A percentile compares a stretch with the other conserved stretches of the same genome.
phyloP scores from a whole-genome alignment of 2,888 invertebrate species.

The Limnephilus rhombicus region DNA sequence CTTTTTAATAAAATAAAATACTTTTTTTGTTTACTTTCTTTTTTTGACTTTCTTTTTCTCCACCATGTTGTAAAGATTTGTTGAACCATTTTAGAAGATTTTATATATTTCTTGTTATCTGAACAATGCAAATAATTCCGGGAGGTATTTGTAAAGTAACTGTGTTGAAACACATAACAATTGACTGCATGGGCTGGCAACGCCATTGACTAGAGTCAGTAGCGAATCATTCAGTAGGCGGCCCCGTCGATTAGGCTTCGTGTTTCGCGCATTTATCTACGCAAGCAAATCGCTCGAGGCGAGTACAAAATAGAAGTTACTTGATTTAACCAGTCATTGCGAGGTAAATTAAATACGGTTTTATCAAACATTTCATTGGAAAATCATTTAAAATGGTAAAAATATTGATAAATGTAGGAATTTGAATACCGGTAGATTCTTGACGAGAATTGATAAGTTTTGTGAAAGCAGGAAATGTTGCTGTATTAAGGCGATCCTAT shows the following conservation, averaged over 20 bases:
- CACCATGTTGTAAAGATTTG: too few relatives aligned
- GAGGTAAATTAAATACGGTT: background rate
- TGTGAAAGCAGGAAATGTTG: background rate
- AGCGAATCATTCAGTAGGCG: constrained; percentile 47
- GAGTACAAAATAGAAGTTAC: background rate
- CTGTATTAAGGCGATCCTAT: too few relatives aligned
- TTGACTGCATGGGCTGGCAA: background rate
- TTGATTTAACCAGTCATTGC: constrained; percentile 6
- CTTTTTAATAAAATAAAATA: too few relatives aligned
- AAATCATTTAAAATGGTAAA: background rate
- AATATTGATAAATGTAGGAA: background rate
- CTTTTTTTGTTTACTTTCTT: too few relatives aligned
- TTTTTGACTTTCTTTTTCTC: too few relatives aligned
- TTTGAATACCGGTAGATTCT: background rate
- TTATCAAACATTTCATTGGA: background rate
- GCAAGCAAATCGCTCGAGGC: constrained; percentile 28
- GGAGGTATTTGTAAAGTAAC: background rate
- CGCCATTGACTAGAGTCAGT: constrained; percentile 16
- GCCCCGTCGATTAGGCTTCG: constrained; percentile 36
- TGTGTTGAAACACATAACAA: background rate
- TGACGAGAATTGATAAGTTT: background rate
- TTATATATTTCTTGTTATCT: background rate
- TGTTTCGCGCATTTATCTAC: constrained; percentile 47
- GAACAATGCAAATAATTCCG: background rate
- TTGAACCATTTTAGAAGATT: background rate